Conservation (phyloP, 1,140 invertebrate species). For the Zaprionus vittiger region DNA sequence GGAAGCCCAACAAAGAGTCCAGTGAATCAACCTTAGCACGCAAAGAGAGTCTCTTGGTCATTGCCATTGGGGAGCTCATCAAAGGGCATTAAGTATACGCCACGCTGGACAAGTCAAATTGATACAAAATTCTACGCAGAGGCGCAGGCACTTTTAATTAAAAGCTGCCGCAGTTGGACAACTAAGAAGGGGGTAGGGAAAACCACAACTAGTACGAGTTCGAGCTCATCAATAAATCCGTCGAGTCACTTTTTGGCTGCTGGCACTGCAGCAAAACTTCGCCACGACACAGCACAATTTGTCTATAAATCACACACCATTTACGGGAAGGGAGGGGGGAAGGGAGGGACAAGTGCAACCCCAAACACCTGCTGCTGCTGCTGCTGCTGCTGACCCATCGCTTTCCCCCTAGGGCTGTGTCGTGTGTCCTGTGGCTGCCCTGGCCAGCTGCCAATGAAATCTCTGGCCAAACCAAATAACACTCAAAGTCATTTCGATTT, state of each 20-base stretch:
- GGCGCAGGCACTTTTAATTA: constrained; percentile 64
- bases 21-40: constrained; percentile 39
- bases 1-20: constrained; percentile 28
- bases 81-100: constrained; percentile 58
- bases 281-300: constrained; percentile 39
- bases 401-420: constrained; percentile 32
- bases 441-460: constrained; percentile 79
- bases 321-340: constrained; percentile 40
- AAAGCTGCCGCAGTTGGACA: constrained; percentile 63
- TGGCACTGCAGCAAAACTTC: constrained; percentile 49
- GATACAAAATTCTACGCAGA: background rate
- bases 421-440: constrained; percentile 13
- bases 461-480: constrained; percentile 75
- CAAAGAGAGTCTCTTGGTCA: constrained; percentile 8
- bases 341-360: constrained; percentile 54
- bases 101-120: constrained; percentile 18
- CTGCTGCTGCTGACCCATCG: constrained; percentile 40
- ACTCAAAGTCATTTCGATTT: constrained; percentile 80
- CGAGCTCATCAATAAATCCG: constrained; percentile 78
- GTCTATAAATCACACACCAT: constrained; percentile 77
- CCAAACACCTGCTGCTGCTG: constrained; percentile 77
- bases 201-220: constrained; percentile 56
- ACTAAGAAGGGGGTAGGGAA: background rate
- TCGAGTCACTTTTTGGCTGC: constrained; percentile 48
- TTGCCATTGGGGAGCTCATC: background rate